Conservation (phyloP, 2,797 vertebrate species). For the Sandelia bainsii region DNA sequence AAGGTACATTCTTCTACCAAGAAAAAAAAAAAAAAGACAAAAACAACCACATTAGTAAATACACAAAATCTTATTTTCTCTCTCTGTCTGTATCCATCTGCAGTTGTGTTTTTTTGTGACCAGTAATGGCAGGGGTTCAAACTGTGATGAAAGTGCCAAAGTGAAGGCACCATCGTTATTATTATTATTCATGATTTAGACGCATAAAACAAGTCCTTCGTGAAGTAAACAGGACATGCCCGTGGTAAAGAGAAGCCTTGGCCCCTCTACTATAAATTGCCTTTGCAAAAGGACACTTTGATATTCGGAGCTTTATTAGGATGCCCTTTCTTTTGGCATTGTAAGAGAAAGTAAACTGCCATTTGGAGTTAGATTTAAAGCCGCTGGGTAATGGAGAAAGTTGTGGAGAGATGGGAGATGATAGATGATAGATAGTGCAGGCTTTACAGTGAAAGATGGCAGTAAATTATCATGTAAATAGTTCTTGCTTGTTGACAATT, state of each 20-base stretch:
- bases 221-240: slow-evolving; percentile 70
- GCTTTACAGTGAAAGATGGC: slow-evolving; percentile 27
- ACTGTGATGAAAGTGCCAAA: slow-evolving; percentile 56
- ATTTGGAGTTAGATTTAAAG: slow-evolving; percentile 55
- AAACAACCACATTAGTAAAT: slow-evolving; percentile 35
- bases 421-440: slow-evolving; percentile 35
- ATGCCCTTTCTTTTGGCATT: slow-evolving; percentile 74
- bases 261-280: slow-evolving; percentile 59
- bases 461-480: slow-evolving; percentile 32
- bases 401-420: slow-evolving; percentile 29
- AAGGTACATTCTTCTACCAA: slow-evolving; percentile 18
- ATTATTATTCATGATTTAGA: slow-evolving; percentile 71
- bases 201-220: slow-evolving; percentile 66
- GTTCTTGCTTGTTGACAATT: slow-evolving; percentile 31
- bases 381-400: slow-evolving; percentile 20
- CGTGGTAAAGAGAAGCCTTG: slow-evolving; percentile 53
- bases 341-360: slow-evolving; percentile 56
- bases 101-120: slow-evolving; percentile 39
- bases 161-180: slow-evolving; percentile 60
- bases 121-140: slow-evolving; percentile 51
- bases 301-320: slow-evolving; percentile 68
- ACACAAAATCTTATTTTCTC: slow-evolving; percentile 10
- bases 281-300: slow-evolving; percentile 70
- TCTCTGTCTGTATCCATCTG: slow-evolving; percentile 15
- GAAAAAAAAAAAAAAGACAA: background rate